A percentile compares a stretch with the other conserved stretches of the same genome.
These are phyloP conservation scores for Crotalus tigris DNA, from an alignment of 2,113 vertebrate species.

Conservation along the genomic window DNA sequence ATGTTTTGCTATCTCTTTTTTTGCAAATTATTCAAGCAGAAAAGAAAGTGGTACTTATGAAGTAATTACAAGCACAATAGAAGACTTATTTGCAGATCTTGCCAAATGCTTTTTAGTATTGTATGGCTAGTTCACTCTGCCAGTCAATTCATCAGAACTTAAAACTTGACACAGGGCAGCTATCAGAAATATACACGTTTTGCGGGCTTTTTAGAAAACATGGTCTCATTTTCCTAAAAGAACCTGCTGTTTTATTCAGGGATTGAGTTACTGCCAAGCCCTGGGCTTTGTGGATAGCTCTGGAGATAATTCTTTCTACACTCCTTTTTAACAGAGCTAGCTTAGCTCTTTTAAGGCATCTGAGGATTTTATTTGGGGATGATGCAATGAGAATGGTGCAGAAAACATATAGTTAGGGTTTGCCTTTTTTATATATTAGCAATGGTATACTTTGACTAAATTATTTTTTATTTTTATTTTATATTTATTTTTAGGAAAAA, in stretches of 20 bases:
- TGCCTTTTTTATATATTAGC: neutral
- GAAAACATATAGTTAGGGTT: neutral
- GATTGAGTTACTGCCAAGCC: conserved; percentile 52
- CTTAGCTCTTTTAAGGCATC: conserved; percentile 54
- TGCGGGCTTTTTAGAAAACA: conserved; percentile 2
- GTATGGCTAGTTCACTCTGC: neutral
- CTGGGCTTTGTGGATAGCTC: conserved; percentile 45
- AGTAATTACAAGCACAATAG: neutral
- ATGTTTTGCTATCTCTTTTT: neutral
- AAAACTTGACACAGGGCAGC: neutral
- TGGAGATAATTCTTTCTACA: conserved; percentile 54
- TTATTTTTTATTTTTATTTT: too few species aligned
- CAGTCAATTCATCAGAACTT: neutral
- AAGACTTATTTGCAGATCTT: neutral
- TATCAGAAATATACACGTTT: conserved; percentile 13
- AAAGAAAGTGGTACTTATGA: neutral
- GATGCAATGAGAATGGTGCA: conserved; percentile 37
- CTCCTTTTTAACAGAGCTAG: conserved; percentile 45
- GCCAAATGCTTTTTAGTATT: accelerated
- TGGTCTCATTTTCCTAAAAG: conserved; percentile 31
- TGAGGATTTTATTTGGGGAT: conserved; percentile 36
- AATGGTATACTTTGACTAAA: conserved; percentile 1
- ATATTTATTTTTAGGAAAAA: neutral
- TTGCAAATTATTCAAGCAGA: accelerated
- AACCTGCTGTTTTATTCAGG: conserved; percentile 43